Conservation (phyloP, 2,113 vertebrate species). For the Istiophorus platypterus region DNA sequence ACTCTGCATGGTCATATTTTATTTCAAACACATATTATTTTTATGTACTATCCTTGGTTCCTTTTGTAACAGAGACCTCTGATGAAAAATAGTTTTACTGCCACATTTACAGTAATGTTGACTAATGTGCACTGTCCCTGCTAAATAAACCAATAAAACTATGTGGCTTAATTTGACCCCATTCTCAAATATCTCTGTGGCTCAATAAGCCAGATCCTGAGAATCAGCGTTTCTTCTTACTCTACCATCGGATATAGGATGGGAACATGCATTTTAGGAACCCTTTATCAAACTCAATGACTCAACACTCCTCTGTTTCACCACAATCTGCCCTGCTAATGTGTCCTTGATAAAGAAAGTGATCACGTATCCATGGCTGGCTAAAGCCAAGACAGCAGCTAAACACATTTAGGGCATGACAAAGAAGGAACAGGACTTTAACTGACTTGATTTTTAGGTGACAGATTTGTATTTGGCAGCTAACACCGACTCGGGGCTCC, state of each 20-base stretch:
- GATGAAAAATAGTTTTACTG: slow-evolving; percentile 22
- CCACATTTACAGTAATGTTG: slow-evolving; percentile 6
- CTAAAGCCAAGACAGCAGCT: not conserved
- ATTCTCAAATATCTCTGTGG: not conserved
- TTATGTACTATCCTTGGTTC: not conserved
- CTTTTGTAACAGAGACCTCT: slow-evolving; percentile 6
- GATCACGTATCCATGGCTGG: not conserved
- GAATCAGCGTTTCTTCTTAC: not conserved
- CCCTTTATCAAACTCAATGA: too few species aligned
- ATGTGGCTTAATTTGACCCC: not conserved
- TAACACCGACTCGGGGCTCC: not conserved
- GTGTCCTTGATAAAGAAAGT: slow-evolving; percentile 33
- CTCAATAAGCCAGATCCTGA: not conserved
- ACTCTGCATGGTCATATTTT: not conserved
- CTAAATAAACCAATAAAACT: slow-evolving; percentile 14
- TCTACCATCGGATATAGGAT: not conserved
- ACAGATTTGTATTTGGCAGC: not conserved
- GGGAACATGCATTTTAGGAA: slow-evolving; percentile 4
- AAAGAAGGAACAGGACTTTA: not conserved
- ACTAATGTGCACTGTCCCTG: not conserved
- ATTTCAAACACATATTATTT: not conserved
- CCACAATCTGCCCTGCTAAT: slow-evolving; percentile 37
- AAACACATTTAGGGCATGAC: not conserved
- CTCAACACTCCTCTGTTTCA: slow-evolving; percentile 26
- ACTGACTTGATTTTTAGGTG: not conserved